Evolutionary conservation across 2,888 invertebrate genomes (phyloP).

Genomic region (Acronicta alni): DNA sequence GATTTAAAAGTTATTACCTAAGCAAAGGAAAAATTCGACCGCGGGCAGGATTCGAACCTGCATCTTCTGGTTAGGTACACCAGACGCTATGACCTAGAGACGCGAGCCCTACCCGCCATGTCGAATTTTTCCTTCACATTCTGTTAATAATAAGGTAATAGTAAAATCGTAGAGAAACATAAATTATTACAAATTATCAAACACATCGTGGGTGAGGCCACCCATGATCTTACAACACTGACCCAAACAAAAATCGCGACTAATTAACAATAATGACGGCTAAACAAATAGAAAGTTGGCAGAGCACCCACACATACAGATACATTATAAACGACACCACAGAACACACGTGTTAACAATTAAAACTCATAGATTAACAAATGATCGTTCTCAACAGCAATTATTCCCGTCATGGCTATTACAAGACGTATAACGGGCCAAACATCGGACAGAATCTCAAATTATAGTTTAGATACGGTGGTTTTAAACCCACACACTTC

Average conservation of each 20-base stretch:
- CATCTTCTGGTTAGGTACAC: no score
- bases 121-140: no score
- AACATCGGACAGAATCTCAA: constrained; percentile 80
- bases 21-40: no score
- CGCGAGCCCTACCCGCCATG: no score
- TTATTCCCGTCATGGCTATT: constrained; percentile 84
- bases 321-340: constrained; percentile 66
- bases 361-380: constrained; percentile 82
- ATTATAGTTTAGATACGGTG: constrained; percentile 88
- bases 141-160: not conserved
- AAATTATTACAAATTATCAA: constrained; percentile 26
- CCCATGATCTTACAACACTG: constrained; percentile 33
- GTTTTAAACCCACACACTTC: constrained; percentile 89
- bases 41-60: no score
- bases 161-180: constrained; percentile 9
- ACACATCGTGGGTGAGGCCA: constrained; percentile 32
- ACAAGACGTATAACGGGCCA: constrained; percentile 76
- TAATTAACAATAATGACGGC: constrained; percentile 51
- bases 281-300: constrained; percentile 73
- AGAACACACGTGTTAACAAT: constrained; percentile 86
- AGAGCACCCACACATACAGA: constrained; percentile 66
- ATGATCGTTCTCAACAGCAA: constrained; percentile 80
- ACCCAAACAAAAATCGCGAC: constrained; percentile 43
- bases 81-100: no score
- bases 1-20: no score